Conservation (phyloP, 2,113 vertebrate species). For the Plotosus lineatus region DNA sequence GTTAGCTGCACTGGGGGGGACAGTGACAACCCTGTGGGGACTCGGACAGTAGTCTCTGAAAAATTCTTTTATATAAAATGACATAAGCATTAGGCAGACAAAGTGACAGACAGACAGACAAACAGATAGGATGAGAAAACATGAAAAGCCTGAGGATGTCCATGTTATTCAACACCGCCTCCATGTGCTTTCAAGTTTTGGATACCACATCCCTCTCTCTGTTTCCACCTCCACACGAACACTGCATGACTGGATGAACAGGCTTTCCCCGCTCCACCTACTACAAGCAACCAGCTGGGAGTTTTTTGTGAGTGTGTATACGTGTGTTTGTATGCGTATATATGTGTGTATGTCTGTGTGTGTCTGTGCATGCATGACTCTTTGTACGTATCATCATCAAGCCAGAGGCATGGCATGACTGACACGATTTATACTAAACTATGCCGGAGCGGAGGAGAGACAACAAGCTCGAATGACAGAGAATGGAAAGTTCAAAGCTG, state of each 20-base stretch:
- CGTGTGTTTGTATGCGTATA: slow-evolving; percentile 33
- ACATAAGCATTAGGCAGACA: slow-evolving; percentile 1
- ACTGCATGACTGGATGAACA: slow-evolving; percentile 60
- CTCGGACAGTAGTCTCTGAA: no score
- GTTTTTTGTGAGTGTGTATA: slow-evolving; percentile 40
- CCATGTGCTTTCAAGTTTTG: slow-evolving; percentile 52
- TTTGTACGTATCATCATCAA: slow-evolving; percentile 39
- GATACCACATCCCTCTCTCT: slow-evolving; percentile 46
- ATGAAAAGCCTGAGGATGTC: slow-evolving; percentile 49
- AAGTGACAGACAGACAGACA: slow-evolving; percentile 37
- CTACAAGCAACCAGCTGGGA: slow-evolving; percentile 59
- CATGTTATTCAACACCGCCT: slow-evolving; percentile 54
- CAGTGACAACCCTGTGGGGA: no score
- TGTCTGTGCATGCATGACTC: slow-evolving; percentile 30
- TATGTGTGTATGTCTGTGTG: slow-evolving; percentile 10
- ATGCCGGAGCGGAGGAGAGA: slow-evolving; percentile 7
- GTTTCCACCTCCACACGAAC: slow-evolving; percentile 50
- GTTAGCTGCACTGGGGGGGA: no score
- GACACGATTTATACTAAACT: slow-evolving; percentile 40
- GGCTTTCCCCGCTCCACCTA: slow-evolving; percentile 66
- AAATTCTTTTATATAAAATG: slow-evolving; percentile 6
- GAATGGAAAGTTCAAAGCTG: slow-evolving; percentile 31
- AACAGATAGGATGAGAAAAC: slow-evolving; percentile 17
- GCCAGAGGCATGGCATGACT: slow-evolving; percentile 36
- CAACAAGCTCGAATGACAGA: neutral